Evolutionary conservation across 2,797 vertebrate species (phyloP).

Genomic region (Pseudochromis fuscus): DNA sequence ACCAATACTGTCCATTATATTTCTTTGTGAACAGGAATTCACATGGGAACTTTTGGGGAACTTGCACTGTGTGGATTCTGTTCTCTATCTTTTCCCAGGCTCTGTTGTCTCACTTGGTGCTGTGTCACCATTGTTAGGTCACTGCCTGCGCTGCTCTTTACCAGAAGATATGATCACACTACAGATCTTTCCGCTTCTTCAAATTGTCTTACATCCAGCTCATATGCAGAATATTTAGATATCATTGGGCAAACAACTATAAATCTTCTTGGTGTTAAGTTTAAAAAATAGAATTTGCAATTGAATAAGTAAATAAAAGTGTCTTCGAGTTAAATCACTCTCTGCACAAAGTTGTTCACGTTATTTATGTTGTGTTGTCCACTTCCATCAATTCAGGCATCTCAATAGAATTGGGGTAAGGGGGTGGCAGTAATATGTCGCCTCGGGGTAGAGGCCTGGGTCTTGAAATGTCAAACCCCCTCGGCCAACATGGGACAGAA

Average conservation of each 20-base stretch:
- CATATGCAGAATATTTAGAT: constrained; percentile 10
- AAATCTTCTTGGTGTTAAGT: background rate
- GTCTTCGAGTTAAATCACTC: background rate
- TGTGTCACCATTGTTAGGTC: constrained; percentile 63
- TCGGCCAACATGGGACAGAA: constrained; percentile 67
- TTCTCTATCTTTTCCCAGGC: constrained; percentile 33
- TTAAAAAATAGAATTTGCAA: background rate
- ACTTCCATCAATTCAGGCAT: constrained; percentile 41
- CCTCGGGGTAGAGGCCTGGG: constrained; percentile 57
- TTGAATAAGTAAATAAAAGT: background rate
- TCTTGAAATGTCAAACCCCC: constrained; percentile 71
- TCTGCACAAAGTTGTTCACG: constrained; percentile 3
- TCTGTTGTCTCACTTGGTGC: constrained; percentile 63
- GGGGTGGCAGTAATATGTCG: constrained; percentile 61
- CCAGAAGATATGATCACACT: constrained; percentile 41
- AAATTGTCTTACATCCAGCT: constrained; percentile 10
- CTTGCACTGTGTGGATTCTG: background rate
- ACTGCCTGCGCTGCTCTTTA: constrained; percentile 53
- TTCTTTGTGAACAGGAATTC: background rate
- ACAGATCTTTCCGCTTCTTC: constrained; percentile 25
- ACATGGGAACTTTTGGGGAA: background rate
- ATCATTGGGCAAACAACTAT: background rate
- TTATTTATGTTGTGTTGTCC: constrained; percentile 28
- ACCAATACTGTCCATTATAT: background rate
- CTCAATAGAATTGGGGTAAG: constrained; percentile 45